Evolutionary conservation across 2,888 invertebrate species (phyloP), one percentile per base, ranked within the genome.

Genomic region (Mactromeris polynyma): DNA sequence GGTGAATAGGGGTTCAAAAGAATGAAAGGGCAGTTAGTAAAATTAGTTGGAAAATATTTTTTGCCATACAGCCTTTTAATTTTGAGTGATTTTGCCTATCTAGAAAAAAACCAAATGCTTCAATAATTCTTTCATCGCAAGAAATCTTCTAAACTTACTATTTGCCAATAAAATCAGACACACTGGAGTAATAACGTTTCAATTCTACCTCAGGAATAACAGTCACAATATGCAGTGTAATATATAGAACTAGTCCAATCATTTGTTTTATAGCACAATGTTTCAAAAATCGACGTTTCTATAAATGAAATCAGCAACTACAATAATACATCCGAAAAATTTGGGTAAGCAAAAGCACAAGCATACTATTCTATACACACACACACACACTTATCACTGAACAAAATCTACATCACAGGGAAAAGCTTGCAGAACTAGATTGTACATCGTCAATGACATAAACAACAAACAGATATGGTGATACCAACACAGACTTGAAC

Each of bases 401-500:
- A 84, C 84, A 84, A 51, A 78, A 51, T 84, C 84, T 84, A 84
- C 84, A 84, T 84, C 84, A 84, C 84, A 78, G 84, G 73, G 84
- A 84, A 84, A 84, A 73, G 83, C 83, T 83, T 73, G 73, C 69
- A 83, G 42, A 73, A 69, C 83, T 83, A 83, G 46, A 83, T 73
- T 83, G 69, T 83, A 83, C 83, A 42, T 26, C 42, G 46, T 83
- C 33, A 7, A 36, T 64, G 58, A 82, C 81, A 81, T 46, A 26
- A 33, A 81, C 64, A 54, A 82, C 40, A 73, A 73, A 58, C n/a
- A 73, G 73, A 73, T 73, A 73, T 73, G 73, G 36, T 73, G 31
- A 36, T 73, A 17, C 36, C 17, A 73, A 33, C 31, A 73, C 58
- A 64, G n/a, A 51, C 51, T 51, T 19, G 11, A 9, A 64, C 26